Evolutionary conservation across 2,797 vertebrate genomes (phyloP).

Genomic region (Ctenopoma multispine): DNA sequence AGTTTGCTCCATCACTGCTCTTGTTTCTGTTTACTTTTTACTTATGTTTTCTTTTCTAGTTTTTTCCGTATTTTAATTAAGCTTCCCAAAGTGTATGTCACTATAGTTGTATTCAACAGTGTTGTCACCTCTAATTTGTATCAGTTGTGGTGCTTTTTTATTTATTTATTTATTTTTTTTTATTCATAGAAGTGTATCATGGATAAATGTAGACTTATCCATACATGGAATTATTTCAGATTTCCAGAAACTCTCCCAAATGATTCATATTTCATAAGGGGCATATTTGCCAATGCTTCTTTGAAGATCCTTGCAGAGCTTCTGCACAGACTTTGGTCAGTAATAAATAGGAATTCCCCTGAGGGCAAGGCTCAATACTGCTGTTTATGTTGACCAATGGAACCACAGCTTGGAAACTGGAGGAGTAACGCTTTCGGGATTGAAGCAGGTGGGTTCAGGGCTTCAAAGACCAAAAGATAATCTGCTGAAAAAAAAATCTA

Average conservation of each 20-base stretch:
- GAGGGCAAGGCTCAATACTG: slow-evolving; percentile 77
- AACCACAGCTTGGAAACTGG: slow-evolving; percentile 71
- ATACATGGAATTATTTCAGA: slow-evolving; percentile 64
- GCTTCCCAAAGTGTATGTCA: background rate
- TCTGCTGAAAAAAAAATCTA: slow-evolving; percentile 77
- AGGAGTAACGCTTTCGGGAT: slow-evolving; percentile 70
- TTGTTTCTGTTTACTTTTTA: slow-evolving; percentile 3
- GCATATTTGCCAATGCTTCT: slow-evolving; percentile 67
- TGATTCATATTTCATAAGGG: slow-evolving; percentile 73
- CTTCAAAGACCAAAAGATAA: slow-evolving; percentile 86
- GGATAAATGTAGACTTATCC: slow-evolving; percentile 52
- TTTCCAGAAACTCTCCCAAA: slow-evolving; percentile 65
- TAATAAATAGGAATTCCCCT: slow-evolving; percentile 80
- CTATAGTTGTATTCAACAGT: too few relatives aligned
- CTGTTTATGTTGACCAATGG: slow-evolving; percentile 81
- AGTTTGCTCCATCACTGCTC: slow-evolving; percentile 58
- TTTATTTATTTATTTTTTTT: slow-evolving; percentile 28
- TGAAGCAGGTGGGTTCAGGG: slow-evolving; percentile 84
- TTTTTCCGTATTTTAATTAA: slow-evolving; percentile 35
- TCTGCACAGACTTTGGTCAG: slow-evolving; percentile 74
- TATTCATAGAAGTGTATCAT: slow-evolving; percentile 29
- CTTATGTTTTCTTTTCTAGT: slow-evolving; percentile 26
- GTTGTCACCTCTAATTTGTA: slow-evolving; percentile 4
- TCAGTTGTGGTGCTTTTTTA: slow-evolving; percentile 13
- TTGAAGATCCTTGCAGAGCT: slow-evolving; percentile 77